Base-by-base conservation (phyloP, 2,888 invertebrate species). In the Melanophora roralis region DNA sequence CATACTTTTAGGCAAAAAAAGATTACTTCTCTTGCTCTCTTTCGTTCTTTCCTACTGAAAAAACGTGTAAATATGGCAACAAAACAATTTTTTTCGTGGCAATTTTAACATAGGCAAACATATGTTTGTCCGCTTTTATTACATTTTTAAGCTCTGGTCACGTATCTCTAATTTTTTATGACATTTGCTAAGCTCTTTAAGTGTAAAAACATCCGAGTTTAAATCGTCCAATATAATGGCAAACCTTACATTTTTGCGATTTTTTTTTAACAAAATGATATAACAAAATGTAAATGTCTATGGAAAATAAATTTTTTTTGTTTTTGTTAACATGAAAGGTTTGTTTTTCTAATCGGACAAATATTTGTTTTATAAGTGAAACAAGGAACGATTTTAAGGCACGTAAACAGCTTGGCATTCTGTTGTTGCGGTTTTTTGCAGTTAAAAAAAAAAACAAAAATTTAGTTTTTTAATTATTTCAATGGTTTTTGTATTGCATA, bases 331-430 rank as follows among this genome's bases (percentile, higher is more conserved):
- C 75, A 75, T 67, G 75, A 68, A 75, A 75, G 43, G 23, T 67
- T 74, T n/a, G 23, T 27, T 27, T 74, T 45, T 43, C 45, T 60
- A 34, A 40, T 27, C 16, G 36, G 19, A 5, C 45, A 74, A 67
- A 69, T 76, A 57, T 77, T 71, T 77, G 57, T 43, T 40, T 49
- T 71, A 57, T 59, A 77, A 77, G 64, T 77, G 69, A 69, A 57
- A 77, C 76, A 77, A 53, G 49, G 57, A 71, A 77, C 57, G 62
- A 43, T 57, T 32, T 57, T 77, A 67, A 49, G 68, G 62, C 80
- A 80, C 76, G 76, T 72, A 72, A 79, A 80, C 32, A 76, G 75
- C 79, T 75, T 74, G 78, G n/a, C n/a, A n/a, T n/a, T 55, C 3
- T 69, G 23, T 57, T 38, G 14, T 21, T 23, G 45, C 40, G 36